A percentile compares a stretch with the other conserved stretches of the same genome.
These are phyloP conservation scores for Chiloscyllium punctatum DNA, from an alignment of 2,797 vertebrate genomes.

Conservation along the genomic window DNA sequence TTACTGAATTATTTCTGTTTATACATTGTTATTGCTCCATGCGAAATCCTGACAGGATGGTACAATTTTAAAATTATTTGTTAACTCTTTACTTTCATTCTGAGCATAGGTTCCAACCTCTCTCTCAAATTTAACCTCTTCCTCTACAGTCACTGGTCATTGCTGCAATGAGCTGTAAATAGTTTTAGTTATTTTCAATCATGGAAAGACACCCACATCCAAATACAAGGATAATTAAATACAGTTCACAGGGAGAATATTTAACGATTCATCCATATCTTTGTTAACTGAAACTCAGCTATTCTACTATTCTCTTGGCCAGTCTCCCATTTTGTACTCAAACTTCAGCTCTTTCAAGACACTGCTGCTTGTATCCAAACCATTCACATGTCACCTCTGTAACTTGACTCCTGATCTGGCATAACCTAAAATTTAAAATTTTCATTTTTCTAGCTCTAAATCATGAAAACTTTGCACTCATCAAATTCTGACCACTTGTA, in stretches of 20 bases:
- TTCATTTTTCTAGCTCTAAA: neutral
- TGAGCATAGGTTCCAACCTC: neutral
- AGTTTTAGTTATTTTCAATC: neutral
- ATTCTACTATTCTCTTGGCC: neutral
- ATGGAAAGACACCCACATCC: neutral
- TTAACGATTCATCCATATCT: neutral
- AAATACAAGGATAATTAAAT: neutral
- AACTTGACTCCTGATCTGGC: neutral
- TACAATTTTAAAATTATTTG: neutral
- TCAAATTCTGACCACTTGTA: neutral
- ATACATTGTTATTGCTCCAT: neutral
- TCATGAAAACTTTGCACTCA: neutral
- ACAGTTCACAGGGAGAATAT: neutral
- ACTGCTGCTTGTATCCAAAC: neutral
- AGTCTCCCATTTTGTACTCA: neutral
- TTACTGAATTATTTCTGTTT: neutral
- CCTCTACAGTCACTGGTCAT: neutral
- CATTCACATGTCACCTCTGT: neutral
- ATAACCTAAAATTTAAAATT: neutral
- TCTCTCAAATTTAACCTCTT: neutral
- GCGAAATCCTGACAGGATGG: neutral
- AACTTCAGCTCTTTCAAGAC: neutral
- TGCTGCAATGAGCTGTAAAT: neutral
- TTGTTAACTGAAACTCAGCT: neutral
- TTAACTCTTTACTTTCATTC: neutral